Base-by-base conservation (phyloP, 2,113 vertebrate species). In the Cynoglossus semilaevis region DNA sequence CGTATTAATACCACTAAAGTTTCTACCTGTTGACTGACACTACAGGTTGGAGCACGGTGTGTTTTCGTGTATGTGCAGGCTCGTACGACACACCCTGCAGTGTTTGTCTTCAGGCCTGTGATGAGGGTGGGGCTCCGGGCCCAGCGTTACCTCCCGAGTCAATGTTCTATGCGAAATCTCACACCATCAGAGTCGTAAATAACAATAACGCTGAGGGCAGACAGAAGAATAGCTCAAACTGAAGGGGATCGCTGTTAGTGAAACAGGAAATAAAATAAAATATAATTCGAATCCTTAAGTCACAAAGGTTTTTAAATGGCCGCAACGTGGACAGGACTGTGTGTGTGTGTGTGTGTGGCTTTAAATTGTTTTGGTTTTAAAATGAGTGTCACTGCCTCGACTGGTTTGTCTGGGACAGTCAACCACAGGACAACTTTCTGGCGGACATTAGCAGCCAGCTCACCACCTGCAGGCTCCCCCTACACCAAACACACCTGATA, bases 101-200 rank as follows among this genome's bases (percentile, higher is more conserved):
- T 85, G 65, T 87, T 86, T 86, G 74, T 82, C 79, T 81, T 77
- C 41, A 29, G 58, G 34, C 49, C 56, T 73, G 76, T 54, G 78
- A 74, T 84, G 69, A 78, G 77, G 87, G 85, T 74, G 85, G 73
- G 85, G 77, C 29, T 72, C 10, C 58, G 36, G 35, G 51, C 42
- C 9, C 9, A 70, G 68, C 44, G 17, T 66, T 67, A 51, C 46
- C 57, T 69, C n/a, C 4, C 37, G 40, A 43, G 51, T 64, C 51
- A 80, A 67, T 15, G 53, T 68, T 71, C 54, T 51, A 57, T 61
- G 73, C 4, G 17, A 79, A 83, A 76, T 77, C 61, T 81, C 76
- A 71, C 70, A 41, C 49, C 16, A 46, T 15, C 34, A 16, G 3
- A 40, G 59, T 57, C 13, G 7, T 68, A 70, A 74, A 73, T 38